These are phyloP conservation scores for Diuraphis noxia DNA, from an alignment of 1,140 invertebrate genomes.

Conservation along the genomic window DNA sequence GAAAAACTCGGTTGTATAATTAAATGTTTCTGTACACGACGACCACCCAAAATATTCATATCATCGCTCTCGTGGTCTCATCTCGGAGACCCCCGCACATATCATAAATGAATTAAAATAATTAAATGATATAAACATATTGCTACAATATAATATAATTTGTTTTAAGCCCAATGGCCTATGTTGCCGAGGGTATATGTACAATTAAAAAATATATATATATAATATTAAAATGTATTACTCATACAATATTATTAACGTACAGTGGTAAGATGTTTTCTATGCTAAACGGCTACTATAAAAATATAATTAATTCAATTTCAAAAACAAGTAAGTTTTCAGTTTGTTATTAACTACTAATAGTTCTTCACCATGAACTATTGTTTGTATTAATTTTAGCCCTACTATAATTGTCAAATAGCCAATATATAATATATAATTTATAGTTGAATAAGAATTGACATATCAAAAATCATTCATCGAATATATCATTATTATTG, in stretches of 20 bases:
- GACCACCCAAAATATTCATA: constrained; percentile 26
- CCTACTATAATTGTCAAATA: not conserved
- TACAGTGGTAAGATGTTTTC: not conserved
- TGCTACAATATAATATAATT: too few relatives aligned
- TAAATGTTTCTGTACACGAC: not conserved
- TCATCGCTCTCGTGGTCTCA: constrained; percentile 16
- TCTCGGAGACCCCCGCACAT: not conserved
- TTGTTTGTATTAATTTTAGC: not conserved
- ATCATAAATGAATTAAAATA: not conserved
- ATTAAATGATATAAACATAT: not conserved
- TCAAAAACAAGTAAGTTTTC: not conserved
- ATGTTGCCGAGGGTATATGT: too few relatives aligned
- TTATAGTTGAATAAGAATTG: not conserved
- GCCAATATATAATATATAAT: not conserved
- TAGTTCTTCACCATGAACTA: not conserved
- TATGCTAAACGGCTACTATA: not conserved
- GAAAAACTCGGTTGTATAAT: not conserved
- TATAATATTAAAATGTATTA: not conserved
- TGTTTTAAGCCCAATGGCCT: too few relatives aligned
- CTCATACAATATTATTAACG: not conserved
- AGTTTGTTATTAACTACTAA: not conserved
- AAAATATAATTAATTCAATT: not conserved
- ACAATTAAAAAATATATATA: too few relatives aligned
- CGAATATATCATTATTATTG: not conserved
- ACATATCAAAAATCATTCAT: not conserved